phyloP scores from a whole-genome alignment of 2,113 vertebrate genomes.

The Neotoma lepida region DNA sequence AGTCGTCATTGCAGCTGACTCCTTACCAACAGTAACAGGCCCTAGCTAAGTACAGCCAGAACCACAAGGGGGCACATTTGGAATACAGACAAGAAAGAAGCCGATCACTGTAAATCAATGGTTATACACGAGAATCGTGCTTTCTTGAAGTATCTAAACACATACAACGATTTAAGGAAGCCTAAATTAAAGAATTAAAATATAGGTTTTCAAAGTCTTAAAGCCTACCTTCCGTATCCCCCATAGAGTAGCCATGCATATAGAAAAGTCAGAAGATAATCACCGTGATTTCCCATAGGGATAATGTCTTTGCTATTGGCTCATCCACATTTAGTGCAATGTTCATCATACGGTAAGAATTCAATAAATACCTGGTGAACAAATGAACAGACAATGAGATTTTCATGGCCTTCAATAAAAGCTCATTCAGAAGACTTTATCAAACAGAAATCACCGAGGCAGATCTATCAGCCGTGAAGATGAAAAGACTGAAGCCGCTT shows the following conservation, averaged over 20 bases:
- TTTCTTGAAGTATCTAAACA: slow-evolving; percentile 27
- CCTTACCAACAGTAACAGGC: not conserved
- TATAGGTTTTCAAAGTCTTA: not conserved
- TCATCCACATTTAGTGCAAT: not conserved
- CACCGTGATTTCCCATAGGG: not conserved
- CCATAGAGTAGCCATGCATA: not conserved
- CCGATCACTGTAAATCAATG: not conserved
- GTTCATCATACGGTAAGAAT: not conserved
- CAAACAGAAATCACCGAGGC: not conserved
- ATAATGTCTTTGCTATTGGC: not conserved
- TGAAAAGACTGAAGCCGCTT: not conserved
- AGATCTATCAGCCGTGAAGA: not conserved
- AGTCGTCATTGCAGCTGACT: not conserved
- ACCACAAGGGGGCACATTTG: not conserved
- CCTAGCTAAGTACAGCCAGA: not conserved
- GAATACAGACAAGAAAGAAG: not conserved
- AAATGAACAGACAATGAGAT: not conserved
- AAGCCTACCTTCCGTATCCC: not conserved
- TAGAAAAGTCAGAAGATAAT: not conserved
- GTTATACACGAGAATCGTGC: not conserved
- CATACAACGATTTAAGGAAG: not conserved
- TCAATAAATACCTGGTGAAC: not conserved
- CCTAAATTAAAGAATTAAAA: not conserved
- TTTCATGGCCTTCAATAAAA: not conserved
- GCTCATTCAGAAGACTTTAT: not conserved